Percentiles rank a stretch among this genome's conserved stretches.
Evolutionary conservation across 2,888 invertebrate species (phyloP).

Genomic region (Phorcus lineatus): DNA sequence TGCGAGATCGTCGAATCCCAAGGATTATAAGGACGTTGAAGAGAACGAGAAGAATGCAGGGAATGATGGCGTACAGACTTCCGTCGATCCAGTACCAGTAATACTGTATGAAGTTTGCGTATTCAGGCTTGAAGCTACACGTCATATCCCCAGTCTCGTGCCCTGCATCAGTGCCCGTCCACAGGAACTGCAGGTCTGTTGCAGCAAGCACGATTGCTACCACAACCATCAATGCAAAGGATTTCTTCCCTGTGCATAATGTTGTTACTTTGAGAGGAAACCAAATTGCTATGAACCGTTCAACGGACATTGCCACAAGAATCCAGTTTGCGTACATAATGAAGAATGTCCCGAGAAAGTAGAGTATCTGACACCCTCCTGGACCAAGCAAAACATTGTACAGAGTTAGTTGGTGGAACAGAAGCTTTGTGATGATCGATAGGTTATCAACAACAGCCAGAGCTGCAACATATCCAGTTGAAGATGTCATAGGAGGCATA

Average conservation of each 20-base stretch:
- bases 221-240: conserved; percentile 37
- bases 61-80: conserved; percentile 54
- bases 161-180: conserved; percentile 44
- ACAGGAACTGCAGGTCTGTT: conserved; percentile 53
- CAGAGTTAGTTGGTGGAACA: conserved; percentile 50
- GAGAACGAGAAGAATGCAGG: conserved; percentile 52
- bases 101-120: conserved; percentile 44
- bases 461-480: conserved; percentile 55
- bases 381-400: conserved; percentile 46
- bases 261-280: conserved; percentile 61
- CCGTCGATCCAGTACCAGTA: conserved; percentile 66
- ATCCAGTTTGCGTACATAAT: conserved; percentile 67
- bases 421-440: conserved; percentile 54
- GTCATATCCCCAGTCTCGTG: conserved; percentile 5
- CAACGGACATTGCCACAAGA: conserved; percentile 65
- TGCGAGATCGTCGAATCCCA: conserved; percentile 47
- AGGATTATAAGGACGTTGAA: conserved; percentile 60
- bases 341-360: conserved; percentile 55
- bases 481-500: conserved; percentile 59
- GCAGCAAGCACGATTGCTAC: conserved; percentile 44
- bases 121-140: conserved; percentile 42
- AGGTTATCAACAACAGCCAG: conserved; percentile 62
- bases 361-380: conserved; percentile 55
- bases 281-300: conserved; percentile 68
- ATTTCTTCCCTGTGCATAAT: conserved; percentile 51